Evolutionary conservation across 2,888 invertebrate species (phyloP), one percentile per base, ranked within the genome.

Genomic region (Eupeodes luniger): DNA sequence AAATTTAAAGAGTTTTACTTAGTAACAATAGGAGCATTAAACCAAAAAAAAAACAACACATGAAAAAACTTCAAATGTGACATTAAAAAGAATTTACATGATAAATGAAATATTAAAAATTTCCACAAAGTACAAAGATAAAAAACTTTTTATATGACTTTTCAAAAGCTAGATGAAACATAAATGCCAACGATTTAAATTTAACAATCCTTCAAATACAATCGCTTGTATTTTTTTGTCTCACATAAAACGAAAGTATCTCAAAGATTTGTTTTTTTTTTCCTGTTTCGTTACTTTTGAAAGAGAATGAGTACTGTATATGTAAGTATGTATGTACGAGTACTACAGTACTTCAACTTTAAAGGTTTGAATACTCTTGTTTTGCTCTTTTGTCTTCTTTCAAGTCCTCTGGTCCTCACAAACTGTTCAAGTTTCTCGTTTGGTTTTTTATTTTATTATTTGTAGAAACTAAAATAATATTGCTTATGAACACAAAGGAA

Each of bases 401-500:
- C 10, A 12, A 1, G 7, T 11, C 47, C 47, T 36, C 40, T 40
- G 10, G 16, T 44, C 10, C 6, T 44, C 27, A 4, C 57, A 4
- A 12, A 36, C 10, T 61, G n/a, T n/a, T 61, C 9, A n/a, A 36
- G n/a, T 11, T n/a, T n/a, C n/a, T 61, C n/a, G n/a, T 27, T 27
- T 49, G 12, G 11, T 49, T 49, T 12, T 12, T 49, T 49, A 16
- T 3, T 61, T 36, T 61, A 36, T 61, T 36, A 1, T 59, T 14
- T 62, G 11, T 10, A 62, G 6, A 40, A 62, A 16, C 11, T 62
- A 16, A 40, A 62, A 62, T 62, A 40, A 62, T 10, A 62, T 44
- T 40, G 40, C 62, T 62, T 62, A 62, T 62, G 16, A 16, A 62
- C 16, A 57, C 62, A 62, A 62, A 62, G 62, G 16, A 62, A 62